These are phyloP conservation scores for Percopsis transmontana DNA, from an alignment of 2,113 vertebrate genomes.

Conservation along the genomic window DNA sequence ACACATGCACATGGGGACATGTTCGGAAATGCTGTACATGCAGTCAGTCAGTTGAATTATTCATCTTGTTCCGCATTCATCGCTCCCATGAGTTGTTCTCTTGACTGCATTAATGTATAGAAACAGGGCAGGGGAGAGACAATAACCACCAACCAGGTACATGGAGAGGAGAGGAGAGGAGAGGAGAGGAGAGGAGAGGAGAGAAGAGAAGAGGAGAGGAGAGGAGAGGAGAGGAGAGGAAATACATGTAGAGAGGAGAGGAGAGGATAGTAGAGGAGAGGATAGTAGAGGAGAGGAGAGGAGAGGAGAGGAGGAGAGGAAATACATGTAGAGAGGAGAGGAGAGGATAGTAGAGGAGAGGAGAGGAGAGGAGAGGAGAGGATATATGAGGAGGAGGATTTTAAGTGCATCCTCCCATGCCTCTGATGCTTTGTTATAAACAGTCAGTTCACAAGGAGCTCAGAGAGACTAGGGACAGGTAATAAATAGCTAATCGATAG, in stretches of 20 bases:
- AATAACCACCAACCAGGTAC: too few relatives aligned
- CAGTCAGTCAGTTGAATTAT: too few relatives aligned
- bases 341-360: not conserved
- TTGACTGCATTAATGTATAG: too few relatives aligned
- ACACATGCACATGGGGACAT: not conserved
- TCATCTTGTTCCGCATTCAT: too few relatives aligned
- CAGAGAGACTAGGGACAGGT: conserved; percentile 20
- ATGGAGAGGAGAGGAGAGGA: not conserved
- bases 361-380: not conserved
- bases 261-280: too few relatives aligned
- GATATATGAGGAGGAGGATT: not conserved
- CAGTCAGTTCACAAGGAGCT: conserved; percentile 25
- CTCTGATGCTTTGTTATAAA: conserved; percentile 24
- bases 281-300: too few relatives aligned
- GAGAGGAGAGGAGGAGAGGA: not conserved
- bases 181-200: not conserved
- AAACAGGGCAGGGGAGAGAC: too few relatives aligned
- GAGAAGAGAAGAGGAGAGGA: not conserved
- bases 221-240: not conserved
- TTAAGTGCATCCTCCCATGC: conserved; percentile 4
- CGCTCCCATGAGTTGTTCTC: too few relatives aligned
- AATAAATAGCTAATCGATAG: conserved; percentile 60
- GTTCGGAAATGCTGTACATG: too few relatives aligned
- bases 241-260: not conserved
- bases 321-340: not conserved